Evolutionary conservation across 2,888 invertebrate genomes (phyloP).

Genomic region (Eucriotettix oculatus): DNA sequence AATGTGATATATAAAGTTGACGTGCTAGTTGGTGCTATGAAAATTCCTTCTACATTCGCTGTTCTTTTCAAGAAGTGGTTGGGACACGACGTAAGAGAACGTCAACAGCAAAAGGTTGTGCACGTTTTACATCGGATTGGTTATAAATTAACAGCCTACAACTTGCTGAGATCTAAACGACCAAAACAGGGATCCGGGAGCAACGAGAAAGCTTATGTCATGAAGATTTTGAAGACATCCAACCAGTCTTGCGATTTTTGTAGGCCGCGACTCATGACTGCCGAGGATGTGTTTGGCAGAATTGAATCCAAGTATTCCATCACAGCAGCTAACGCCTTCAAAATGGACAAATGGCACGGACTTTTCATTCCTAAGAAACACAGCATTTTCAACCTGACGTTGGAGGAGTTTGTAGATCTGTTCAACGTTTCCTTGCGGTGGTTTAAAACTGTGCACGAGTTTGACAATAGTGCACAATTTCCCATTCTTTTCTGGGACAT

Average conservation of each 20-base stretch:
- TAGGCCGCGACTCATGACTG: background rate
- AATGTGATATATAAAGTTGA: background rate
- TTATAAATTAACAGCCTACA: background rate
- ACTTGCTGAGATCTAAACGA: background rate
- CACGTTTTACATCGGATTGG: background rate
- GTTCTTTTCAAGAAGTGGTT: background rate
- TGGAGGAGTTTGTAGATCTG: slow-evolving; percentile 21
- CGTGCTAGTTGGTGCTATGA: background rate
- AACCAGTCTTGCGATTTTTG: background rate
- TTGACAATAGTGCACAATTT: slow-evolving; percentile 14
- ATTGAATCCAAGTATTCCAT: slow-evolving; percentile 22
- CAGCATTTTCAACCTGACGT: slow-evolving; percentile 22
- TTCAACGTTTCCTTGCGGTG: slow-evolving; percentile 22
- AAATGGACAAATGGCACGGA: slow-evolving; percentile 26
- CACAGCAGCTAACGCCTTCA: slow-evolving; percentile 27
- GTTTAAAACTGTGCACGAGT: slow-evolving; percentile 20
- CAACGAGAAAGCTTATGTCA: background rate
- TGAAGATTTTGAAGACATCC: background rate
- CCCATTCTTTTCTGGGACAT: slow-evolving; percentile 27
- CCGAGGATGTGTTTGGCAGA: slow-evolving; percentile 8
- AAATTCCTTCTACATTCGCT: background rate
- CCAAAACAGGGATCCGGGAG: background rate
- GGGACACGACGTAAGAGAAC: background rate
- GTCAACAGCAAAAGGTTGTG: background rate
- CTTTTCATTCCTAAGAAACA: slow-evolving; percentile 24